phyloP scores from a whole-genome alignment of 2,888 invertebrate genomes.

The Aphelenchoides bicaudatus region DNA sequence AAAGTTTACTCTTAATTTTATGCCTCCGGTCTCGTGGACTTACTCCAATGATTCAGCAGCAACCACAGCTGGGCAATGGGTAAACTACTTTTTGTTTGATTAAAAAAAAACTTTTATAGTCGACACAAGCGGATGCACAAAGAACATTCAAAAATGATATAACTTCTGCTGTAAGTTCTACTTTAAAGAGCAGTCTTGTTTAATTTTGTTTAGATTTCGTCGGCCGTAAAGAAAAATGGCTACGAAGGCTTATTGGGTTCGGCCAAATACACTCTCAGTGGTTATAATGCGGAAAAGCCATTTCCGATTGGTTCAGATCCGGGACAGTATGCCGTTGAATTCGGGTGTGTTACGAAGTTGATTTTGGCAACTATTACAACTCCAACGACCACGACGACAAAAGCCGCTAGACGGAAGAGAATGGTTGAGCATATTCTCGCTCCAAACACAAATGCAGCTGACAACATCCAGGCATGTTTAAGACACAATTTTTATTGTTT shows the following conservation, averaged over 20 bases:
- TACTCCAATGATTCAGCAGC: neutral
- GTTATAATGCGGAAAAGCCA: neutral
- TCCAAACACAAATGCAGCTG: too few species aligned
- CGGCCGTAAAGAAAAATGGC: conserved; percentile 1
- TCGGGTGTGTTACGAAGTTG: too few species aligned
- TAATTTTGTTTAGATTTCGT: neutral
- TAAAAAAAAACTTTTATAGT: neutral
- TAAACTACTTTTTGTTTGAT: neutral
- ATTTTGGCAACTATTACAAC: too few species aligned
- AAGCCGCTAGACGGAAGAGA: too few species aligned
- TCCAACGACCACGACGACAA: too few species aligned
- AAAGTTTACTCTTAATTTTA: neutral
- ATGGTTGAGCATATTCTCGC: too few species aligned
- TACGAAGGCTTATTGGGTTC: neutral
- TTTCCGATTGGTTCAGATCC: too few species aligned
- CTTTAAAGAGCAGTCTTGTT: neutral
- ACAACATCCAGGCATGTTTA: too few species aligned
- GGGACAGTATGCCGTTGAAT: too few species aligned
- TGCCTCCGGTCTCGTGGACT: conserved; percentile 1
- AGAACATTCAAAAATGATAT: neutral
- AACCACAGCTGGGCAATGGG: neutral
- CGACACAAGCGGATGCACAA: neutral
- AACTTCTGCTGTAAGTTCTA: neutral
- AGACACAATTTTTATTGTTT: too few species aligned
- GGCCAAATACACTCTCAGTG: neutral